Conservation (phyloP, 2,797 vertebrate genomes). For the Leptodactylus fallax region DNA sequence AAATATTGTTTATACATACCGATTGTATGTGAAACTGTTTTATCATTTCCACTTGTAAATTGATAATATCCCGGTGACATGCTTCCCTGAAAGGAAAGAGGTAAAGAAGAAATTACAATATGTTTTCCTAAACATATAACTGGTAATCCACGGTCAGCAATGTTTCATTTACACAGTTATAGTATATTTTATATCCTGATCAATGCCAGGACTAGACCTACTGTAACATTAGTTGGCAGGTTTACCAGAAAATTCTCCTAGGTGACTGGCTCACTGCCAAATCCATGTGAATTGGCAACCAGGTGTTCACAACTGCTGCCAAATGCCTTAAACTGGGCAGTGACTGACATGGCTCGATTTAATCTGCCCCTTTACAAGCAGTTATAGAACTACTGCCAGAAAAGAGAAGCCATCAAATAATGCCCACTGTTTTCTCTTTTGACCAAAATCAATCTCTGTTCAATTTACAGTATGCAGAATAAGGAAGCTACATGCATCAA, state of each 20-base stretch:
- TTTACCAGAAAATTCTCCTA: background rate
- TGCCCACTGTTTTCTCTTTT: too few species aligned
- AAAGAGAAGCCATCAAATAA: too few species aligned
- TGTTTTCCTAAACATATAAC: background rate
- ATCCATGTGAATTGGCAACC: background rate
- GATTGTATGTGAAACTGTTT: slow-evolving; percentile 96
- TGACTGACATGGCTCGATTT: too few species aligned
- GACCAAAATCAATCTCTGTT: too few species aligned
- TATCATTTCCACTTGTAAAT: slow-evolving; percentile 98
- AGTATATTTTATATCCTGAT: too few species aligned
- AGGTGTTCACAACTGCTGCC: background rate
- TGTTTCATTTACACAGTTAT: too few species aligned
- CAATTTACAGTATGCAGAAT: too few species aligned
- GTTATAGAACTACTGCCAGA: too few species aligned
- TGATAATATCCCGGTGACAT: slow-evolving; percentile 93
- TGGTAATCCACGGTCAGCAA: background rate
- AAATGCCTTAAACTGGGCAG: background rate
- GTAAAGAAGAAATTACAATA: background rate
- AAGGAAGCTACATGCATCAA: too few species aligned
- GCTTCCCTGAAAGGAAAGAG: slow-evolving; percentile 79
- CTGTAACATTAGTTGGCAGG: background rate
- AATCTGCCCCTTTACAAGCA: too few species aligned
- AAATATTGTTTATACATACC: slow-evolving; percentile 78
- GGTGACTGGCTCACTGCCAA: background rate
- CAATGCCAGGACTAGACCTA: too few species aligned